Base-by-base conservation (phyloP, 1,140 invertebrate species). In the Bombus haemorrhoidalis region DNA sequence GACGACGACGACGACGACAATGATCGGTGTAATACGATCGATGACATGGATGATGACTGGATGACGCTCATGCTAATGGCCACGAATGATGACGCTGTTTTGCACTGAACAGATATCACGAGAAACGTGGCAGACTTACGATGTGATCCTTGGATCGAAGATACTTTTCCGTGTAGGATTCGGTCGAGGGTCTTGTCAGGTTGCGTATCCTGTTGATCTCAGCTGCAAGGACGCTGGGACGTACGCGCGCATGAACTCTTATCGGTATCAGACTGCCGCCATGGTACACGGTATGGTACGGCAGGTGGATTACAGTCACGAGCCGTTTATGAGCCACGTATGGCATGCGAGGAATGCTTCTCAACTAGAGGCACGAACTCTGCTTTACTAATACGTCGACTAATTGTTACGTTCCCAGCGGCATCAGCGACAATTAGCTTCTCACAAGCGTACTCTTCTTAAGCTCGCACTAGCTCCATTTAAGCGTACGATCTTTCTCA, bases 201-300 rank as follows among this genome's bases (percentile, higher is more conserved):
- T 96, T 93, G 92, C 96, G 96, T 95, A 98, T 97, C 93, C 97
- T 96, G 95, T 97, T 97, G 91, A 97, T 95, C 93, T 97, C 97
- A 28, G 96, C 96, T 89, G 96, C 96, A 89, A 97, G 95, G 59
- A 97, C 96, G 81, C 97, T 97, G 62, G 97, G 97, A 72, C 97
- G 96, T 83, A 97, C 96, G 84, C 96, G 95, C 86, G 97, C 96
- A 89, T 96, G 96, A 43, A 95, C 91, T 92, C 92, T 92, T 91
- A 95, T 93, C 64, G 95, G 94, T 90, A 94, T 57, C 89, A 93
- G 91, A 57, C 91, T 83, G 73, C 91, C 87, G 37, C 92, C 81
- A 84, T 94, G 92, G 92, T 95, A 95, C 39, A 89, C 84, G 62
- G 83, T 86, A 86, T 86, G 90, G 90, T 93, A 82, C 86, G 94